Conservation (phyloP, 1,140 invertebrate species). For the Mactra quadrangularis region DNA sequence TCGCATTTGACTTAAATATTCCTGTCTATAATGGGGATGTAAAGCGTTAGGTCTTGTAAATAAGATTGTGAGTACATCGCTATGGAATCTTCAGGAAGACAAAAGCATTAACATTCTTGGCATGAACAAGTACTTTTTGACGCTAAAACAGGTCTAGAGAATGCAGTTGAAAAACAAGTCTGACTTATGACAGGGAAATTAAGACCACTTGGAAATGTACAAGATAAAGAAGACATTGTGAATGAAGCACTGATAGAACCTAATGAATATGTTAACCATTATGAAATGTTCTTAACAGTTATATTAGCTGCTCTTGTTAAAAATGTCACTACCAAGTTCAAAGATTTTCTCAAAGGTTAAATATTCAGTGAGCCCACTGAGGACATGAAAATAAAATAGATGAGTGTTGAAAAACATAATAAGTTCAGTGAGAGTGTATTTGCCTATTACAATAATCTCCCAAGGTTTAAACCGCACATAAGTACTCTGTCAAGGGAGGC, state of each 20-base stretch:
- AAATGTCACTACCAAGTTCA: too few relatives aligned
- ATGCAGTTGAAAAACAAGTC: background rate
- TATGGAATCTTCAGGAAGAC: background rate
- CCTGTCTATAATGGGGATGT: too few relatives aligned
- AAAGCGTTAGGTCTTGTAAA: background rate
- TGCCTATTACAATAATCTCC: background rate
- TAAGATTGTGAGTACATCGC: background rate
- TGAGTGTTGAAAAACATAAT: slow-evolving; percentile 4
- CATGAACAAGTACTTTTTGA: background rate
- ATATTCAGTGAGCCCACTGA: slow-evolving; percentile 1
- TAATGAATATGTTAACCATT: too few relatives aligned
- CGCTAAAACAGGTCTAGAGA: background rate
- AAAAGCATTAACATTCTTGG: slow-evolving; percentile 1
- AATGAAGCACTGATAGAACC: background rate
- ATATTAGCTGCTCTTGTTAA: background rate
- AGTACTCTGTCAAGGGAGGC: background rate
- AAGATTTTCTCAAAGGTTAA: background rate
- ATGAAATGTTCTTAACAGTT: background rate
- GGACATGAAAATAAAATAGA: background rate
- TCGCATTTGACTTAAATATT: background rate
- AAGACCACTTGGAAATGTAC: background rate
- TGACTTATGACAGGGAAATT: background rate
- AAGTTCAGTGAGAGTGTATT: slow-evolving; percentile 1
- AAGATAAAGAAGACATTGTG: background rate
- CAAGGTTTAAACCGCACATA: background rate